phyloP scores from a whole-genome alignment of 1,140 invertebrate genomes.

The Ceratosolen solmsi region DNA sequence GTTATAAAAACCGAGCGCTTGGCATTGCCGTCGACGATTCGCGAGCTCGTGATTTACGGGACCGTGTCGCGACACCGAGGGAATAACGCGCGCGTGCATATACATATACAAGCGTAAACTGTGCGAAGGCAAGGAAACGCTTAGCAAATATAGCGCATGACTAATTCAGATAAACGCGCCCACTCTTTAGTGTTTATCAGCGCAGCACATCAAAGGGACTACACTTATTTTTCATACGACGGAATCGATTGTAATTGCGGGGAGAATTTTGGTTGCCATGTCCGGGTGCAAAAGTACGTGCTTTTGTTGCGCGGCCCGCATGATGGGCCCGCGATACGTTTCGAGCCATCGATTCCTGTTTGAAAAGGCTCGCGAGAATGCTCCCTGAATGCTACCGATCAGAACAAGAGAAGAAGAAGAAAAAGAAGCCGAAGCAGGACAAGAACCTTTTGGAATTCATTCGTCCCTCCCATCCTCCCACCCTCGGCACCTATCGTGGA shows the following conservation, averaged over 20 bases:
- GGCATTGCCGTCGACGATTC: too few species aligned
- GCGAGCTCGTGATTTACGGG: not conserved
- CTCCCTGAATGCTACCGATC: not conserved
- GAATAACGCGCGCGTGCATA: not conserved
- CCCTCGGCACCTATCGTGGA: not conserved
- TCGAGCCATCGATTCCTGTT: conserved; percentile 5
- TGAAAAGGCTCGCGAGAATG: conserved; percentile 4
- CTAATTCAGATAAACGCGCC: not conserved
- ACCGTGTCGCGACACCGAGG: not conserved
- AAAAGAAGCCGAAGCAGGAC: not conserved
- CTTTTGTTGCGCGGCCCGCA: not conserved
- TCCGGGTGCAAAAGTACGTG: not conserved
- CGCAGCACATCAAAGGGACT: not conserved
- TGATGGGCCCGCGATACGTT: not conserved
- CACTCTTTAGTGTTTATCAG: not conserved
- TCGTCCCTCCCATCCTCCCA: not conserved
- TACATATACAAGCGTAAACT: not conserved
- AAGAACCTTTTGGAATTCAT: conserved; percentile 1
- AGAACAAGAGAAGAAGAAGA: not conserved
- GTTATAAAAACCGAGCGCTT: not conserved
- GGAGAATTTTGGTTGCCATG: not conserved
- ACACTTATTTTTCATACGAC: not conserved
- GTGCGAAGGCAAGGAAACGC: not conserved
- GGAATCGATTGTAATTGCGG: not conserved
- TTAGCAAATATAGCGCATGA: not conserved